Evolutionary conservation across 1,140 invertebrate genomes (phyloP), one percentile per base, ranked within the genome.

Genomic region (Platyscapa corneri): DNA sequence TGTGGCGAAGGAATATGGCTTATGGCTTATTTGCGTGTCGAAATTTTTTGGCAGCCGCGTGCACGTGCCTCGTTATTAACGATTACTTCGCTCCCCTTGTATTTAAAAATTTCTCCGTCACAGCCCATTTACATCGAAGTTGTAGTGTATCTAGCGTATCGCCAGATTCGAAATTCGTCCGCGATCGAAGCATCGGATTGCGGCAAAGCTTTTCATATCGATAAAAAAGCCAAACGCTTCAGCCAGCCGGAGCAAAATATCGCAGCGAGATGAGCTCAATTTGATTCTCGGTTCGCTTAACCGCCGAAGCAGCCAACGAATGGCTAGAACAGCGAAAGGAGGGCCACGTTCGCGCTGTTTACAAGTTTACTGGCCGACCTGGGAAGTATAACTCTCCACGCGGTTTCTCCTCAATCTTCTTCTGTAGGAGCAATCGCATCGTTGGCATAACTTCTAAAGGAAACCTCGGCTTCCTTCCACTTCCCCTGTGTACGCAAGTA

Each of bases 1-100:
- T n/a, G n/a, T n/a, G n/a, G n/a, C 83, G 72, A 92, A 92, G 91
- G 91, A 92, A 92, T 93, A 93, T 92, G 91, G 92, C 91, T 93
- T 93, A 93, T 92, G 91, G 92, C 91, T 93, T 92, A 93, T 92
- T 93, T 91, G 93, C 93, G 92, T 93, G 93, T 90, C 89, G 86
- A 93, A 93, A 93, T 88, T 92, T 93, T 93, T 89, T 88, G 89
- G 88, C 89, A 90, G 84, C 90, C 86, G 93, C 82, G 74, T 30
- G 91, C 91, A 93, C 30, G 37, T 92, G 92, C 91, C 81, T 88
- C 89, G 88, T 88, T 89, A 92, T 93, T 93, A 92, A 93, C 93
- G 93, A 93, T 93, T 93, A 91, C 91, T 92, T 92, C 90, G 90
- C 91, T 91, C 16, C 10, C 30, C 16, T 6, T 37, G 20, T 1